Evolutionary conservation across 2,797 vertebrate species (phyloP).

Genomic region (Thripadectes ignobilis): DNA sequence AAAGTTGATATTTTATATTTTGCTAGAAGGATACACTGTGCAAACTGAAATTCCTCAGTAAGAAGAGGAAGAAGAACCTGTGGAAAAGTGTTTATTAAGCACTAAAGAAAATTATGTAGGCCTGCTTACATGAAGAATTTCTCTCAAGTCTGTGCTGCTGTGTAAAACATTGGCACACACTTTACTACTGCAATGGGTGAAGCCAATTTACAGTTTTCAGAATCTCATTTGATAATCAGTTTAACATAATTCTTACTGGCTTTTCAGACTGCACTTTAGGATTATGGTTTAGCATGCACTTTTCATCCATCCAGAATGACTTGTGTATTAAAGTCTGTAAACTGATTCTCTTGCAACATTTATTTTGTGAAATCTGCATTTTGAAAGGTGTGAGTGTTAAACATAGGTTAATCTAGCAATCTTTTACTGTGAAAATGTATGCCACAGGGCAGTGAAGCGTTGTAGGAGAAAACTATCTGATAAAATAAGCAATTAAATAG

Average conservation of each 20-base stretch:
- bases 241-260: background rate
- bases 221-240: background rate
- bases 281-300: background rate
- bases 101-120: background rate
- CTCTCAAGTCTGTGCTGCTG: background rate
- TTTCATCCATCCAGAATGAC: background rate
- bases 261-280: background rate
- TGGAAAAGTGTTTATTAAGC: background rate
- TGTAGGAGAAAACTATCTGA: background rate
- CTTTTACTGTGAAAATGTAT: background rate
- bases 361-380: slow-evolving; percentile 13
- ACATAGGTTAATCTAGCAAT: background rate
- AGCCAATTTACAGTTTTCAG: background rate
- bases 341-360: background rate
- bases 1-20: background rate
- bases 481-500: slow-evolving; percentile 10
- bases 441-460: background rate
- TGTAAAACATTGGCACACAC: background rate
- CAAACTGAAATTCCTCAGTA: background rate
- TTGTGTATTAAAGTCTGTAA: background rate
- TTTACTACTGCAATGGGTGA: background rate
- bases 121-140: background rate
- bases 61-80: background rate
- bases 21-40: background rate
- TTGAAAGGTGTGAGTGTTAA: slow-evolving; percentile 22